phyloP scores from a whole-genome alignment of 1,140 invertebrate species.

The Eriocheir sinensis region DNA sequence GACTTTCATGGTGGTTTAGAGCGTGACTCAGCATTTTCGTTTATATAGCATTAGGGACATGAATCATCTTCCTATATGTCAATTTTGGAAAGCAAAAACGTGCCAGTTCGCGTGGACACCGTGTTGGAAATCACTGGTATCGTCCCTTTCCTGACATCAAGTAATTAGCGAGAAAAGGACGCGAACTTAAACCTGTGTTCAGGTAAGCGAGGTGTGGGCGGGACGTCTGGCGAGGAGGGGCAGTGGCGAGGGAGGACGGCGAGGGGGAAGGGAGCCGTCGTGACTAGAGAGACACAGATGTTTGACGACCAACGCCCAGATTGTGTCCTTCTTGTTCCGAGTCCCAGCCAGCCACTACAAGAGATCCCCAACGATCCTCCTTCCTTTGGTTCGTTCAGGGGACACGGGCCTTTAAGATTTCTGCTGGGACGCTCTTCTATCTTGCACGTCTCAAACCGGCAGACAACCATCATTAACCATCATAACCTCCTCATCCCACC shows the following conservation, averaged over 20 bases:
- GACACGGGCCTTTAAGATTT: not conserved
- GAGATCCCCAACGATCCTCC: not conserved
- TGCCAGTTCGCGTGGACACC: not conserved
- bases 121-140: not conserved
- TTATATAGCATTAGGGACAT: not conserved
- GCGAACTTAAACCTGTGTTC: not conserved
- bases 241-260: not conserved
- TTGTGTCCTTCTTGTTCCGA: slow-evolving; percentile 35
- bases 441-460: not conserved
- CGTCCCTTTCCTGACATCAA: not conserved
- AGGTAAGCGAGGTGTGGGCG: not conserved
- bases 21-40: not conserved
- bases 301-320: slow-evolving; percentile 29
- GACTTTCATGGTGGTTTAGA: slow-evolving; percentile 5
- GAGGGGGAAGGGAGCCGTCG: not conserved
- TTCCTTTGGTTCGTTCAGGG: slow-evolving; percentile 18
- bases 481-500: not conserved
- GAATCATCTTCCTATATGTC: not conserved
- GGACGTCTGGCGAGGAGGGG: not conserved
- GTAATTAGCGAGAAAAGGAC: not conserved
- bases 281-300: slow-evolving; percentile 57
- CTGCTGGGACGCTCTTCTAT: not conserved
- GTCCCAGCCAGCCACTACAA: not conserved
- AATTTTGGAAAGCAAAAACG: not conserved
- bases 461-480: not conserved